phyloP scores from a whole-genome alignment of 2,888 invertebrate genomes.

The Acanthosepion lycidas region DNA sequence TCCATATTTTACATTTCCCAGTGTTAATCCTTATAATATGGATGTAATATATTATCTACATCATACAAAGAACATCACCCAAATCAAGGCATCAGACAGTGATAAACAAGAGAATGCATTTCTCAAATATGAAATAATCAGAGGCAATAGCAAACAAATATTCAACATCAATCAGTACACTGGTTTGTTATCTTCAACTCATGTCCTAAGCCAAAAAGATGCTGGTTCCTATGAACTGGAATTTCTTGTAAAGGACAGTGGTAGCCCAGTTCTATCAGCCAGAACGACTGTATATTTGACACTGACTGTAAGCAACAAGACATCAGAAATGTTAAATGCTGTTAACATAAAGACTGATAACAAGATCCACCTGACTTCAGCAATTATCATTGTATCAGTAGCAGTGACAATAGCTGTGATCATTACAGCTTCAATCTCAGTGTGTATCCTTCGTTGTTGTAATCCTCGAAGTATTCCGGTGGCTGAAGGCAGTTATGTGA shows the following conservation, averaged over 20 bases:
- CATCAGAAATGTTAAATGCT: conserved; percentile 10
- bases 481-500: background rate
- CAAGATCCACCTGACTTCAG: conserved; percentile 21
- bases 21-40: conserved; percentile 1
- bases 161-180: conserved; percentile 1
- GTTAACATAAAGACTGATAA: background rate
- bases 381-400: background rate
- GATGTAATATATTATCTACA: background rate
- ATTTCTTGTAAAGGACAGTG: background rate
- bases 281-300: background rate
- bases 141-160: conserved; percentile 1
- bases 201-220: conserved; percentile 33
- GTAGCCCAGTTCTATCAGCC: background rate
- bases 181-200: conserved; percentile 8
- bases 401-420: conserved; percentile 33
- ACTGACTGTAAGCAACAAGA: background rate
- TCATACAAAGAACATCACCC: background rate
- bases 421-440: conserved; percentile 33
- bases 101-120: conserved; percentile 9
- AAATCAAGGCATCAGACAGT: conserved; percentile 20
- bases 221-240: conserved; percentile 1
- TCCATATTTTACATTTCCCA: conserved; percentile 9
- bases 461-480: background rate
- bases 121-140: conserved; percentile 33
- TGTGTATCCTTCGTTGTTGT: conserved; percentile 10